Conservation (phyloP, 2,888 invertebrate species). For the Spilarctia lutea region DNA sequence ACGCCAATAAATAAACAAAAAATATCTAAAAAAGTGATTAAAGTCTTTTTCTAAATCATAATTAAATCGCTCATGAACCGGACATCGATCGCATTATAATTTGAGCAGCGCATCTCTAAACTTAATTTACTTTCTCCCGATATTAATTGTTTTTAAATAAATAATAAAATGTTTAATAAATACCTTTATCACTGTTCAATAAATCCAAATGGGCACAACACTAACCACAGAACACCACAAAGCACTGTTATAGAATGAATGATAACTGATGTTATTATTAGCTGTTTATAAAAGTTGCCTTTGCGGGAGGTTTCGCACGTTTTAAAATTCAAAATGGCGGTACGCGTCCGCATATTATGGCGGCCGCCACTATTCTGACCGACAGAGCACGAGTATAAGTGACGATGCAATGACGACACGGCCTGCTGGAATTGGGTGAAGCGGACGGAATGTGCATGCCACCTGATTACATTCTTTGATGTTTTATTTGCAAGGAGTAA, state of each 20-base stretch:
- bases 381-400: constrained; percentile 12
- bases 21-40: constrained; percentile 43
- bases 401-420: constrained; percentile 32
- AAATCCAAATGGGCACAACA: constrained; percentile 46
- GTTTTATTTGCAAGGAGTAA: constrained; percentile 9
- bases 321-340: constrained; percentile 29
- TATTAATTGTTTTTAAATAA: constrained; percentile 20
- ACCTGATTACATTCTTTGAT: constrained; percentile 33
- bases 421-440: constrained; percentile 49
- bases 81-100: constrained; percentile 25
- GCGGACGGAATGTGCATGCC: constrained; percentile 42
- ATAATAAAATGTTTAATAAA: constrained; percentile 17
- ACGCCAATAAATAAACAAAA: constrained; percentile 13
- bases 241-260: constrained; percentile 42
- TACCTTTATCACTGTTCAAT: constrained; percentile 34
- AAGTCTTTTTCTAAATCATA: constrained; percentile 29
- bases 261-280: constrained; percentile 66
- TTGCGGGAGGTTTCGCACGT: constrained; percentile 62
- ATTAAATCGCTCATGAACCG: constrained; percentile 25
- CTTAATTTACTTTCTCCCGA: constrained; percentile 37
- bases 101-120: constrained; percentile 29
- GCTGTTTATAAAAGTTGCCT: constrained; percentile 59
- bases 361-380: constrained; percentile 48
- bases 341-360: constrained; percentile 49
- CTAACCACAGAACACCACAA: constrained; percentile 48